phyloP scores from a whole-genome alignment of 2,113 vertebrate genomes.

The Chloroceryle aenea region DNA sequence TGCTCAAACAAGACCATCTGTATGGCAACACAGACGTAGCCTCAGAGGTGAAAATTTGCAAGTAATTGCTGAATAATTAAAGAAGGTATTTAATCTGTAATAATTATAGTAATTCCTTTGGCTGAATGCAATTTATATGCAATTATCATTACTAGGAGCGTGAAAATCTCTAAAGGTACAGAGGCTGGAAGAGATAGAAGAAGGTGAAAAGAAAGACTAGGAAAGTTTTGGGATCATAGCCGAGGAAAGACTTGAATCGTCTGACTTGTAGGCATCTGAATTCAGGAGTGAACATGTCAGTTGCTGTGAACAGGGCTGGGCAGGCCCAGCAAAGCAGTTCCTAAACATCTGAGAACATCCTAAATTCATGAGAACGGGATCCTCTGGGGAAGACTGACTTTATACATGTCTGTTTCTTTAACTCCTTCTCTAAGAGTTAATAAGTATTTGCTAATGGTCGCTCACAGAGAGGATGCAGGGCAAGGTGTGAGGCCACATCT shows the following conservation, averaged over 20 bases:
- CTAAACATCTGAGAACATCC: not conserved
- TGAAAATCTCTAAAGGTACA: not conserved
- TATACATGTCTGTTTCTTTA: not conserved
- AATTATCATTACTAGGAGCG: not conserved
- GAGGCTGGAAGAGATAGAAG: not conserved
- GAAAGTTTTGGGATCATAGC: not conserved
- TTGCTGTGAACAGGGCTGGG: not conserved
- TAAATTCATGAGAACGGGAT: not conserved
- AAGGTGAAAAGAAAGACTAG: not conserved
- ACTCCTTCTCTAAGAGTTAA: not conserved
- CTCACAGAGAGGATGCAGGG: not conserved
- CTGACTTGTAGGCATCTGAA: not conserved
- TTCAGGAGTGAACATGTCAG: not conserved
- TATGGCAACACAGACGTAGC: not conserved
- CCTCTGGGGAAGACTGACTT: not conserved
- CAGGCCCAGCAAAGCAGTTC: not conserved
- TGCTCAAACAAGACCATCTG: not conserved
- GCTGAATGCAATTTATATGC: not conserved
- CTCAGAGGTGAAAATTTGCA: not conserved
- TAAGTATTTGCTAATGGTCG: not conserved
- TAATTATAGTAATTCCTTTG: not conserved
- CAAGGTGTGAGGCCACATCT: not conserved
- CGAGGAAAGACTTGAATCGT: not conserved
- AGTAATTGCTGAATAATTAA: not conserved
- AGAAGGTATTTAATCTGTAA: not conserved